These are phyloP conservation scores for Bucorvus abyssinicus DNA, from an alignment of 2,797 vertebrate genomes.

Conservation along the genomic window DNA sequence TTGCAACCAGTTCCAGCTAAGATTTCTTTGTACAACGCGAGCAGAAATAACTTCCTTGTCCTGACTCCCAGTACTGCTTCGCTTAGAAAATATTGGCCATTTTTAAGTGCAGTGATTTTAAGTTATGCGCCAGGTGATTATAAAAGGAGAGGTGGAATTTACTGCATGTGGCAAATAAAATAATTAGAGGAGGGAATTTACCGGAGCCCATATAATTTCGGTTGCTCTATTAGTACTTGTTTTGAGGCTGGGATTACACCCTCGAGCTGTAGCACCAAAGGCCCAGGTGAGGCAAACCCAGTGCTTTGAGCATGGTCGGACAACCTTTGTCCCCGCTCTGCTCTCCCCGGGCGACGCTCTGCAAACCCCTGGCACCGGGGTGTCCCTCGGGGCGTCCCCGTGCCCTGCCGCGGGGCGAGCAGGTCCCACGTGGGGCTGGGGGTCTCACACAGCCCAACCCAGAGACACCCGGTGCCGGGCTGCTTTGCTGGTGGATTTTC, in stretches of 20 bases:
- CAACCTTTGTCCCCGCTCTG: neutral
- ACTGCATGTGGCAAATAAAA: neutral
- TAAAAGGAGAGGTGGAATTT: neutral
- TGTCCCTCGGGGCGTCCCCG: rapidly evolving
- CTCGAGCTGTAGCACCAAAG: neutral
- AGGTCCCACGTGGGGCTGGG: rapidly evolving
- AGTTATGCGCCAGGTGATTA: neutral
- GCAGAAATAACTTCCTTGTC: neutral
- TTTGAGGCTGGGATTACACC: neutral
- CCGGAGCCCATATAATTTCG: neutral
- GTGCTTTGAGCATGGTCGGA: rapidly evolving
- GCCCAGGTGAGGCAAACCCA: neutral
- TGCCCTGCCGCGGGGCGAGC: rapidly evolving
- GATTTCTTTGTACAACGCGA: neutral
- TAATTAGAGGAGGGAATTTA: neutral
- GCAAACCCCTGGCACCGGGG: rapidly evolving
- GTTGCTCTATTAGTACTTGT: neutral
- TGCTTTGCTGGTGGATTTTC: neutral
- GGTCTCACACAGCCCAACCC: rapidly evolving
- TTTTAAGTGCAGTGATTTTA: neutral
- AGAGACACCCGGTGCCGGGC: rapidly evolving
- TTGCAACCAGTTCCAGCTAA: conserved; percentile 27
- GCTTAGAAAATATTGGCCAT: neutral
- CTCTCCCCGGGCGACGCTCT: neutral
- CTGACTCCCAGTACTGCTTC: neutral